phyloP scores from a whole-genome alignment of 2,888 invertebrate species.

The Mimumesa dahlbomi region DNA sequence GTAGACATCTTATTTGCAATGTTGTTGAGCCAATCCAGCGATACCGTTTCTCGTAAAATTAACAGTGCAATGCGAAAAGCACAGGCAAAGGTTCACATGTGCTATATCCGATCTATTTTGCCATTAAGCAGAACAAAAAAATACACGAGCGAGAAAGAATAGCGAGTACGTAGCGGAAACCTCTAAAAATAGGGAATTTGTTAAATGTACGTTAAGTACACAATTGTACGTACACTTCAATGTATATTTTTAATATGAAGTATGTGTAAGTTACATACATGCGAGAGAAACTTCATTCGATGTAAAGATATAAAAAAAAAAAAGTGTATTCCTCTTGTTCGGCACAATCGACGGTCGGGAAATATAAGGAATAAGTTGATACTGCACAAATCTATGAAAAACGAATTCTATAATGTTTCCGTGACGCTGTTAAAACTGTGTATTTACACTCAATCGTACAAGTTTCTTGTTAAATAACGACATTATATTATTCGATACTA shows the following conservation, averaged over 20 bases:
- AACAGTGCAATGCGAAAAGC: constrained; percentile 40
- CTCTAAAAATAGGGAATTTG: constrained; percentile 57
- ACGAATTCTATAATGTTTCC: too few species aligned
- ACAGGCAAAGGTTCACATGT: constrained; percentile 53
- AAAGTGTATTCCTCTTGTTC: constrained; percentile 48
- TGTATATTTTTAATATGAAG: constrained; percentile 77
- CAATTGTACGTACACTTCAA: constrained; percentile 72
- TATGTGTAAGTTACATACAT: constrained; percentile 66
- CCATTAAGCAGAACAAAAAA: constrained; percentile 36
- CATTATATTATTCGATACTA: neutral
- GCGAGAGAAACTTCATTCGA: constrained; percentile 43
- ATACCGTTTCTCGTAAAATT: constrained; percentile 4
- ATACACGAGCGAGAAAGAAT: constrained; percentile 27
- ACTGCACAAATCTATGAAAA: too few species aligned
- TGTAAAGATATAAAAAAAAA: constrained; percentile 37
- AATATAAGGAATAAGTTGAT: too few species aligned
- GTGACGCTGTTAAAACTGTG: too few species aligned
- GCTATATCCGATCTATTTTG: constrained; percentile 68
- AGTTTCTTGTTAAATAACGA: constrained; percentile 23
- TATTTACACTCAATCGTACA: too few species aligned
- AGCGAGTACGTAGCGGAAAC: constrained; percentile 49
- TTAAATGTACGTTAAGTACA: constrained; percentile 66
- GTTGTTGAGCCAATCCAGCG: neutral
- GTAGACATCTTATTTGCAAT: neutral
- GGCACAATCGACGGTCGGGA: constrained; percentile 58